Evolutionary conservation across 1,140 invertebrate species (phyloP), one percentile per base, ranked within the genome.

Genomic region (Samia ricini): DNA sequence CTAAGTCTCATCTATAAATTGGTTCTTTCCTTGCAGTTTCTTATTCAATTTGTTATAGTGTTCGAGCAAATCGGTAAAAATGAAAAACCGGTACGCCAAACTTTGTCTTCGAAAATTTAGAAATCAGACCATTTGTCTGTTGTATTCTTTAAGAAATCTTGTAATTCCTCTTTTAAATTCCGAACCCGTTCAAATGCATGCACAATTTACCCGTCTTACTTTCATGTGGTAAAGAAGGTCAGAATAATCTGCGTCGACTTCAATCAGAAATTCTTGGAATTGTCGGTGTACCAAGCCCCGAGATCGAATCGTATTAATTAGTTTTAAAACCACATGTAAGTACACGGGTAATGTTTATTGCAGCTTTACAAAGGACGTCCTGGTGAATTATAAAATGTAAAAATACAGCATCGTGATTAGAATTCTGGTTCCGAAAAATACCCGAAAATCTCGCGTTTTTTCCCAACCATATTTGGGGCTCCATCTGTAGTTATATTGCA

Each of bases 91-190:
- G 63, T 42, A 55, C 23, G 55, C 54, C 61, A 63, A 63, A 50
- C 54, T 63, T 56, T 49, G 61, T 63, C 61, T 56, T 42, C 52
- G 22, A 48, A 56, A 15, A 63, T 63, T 49, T 63, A 19, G 33
- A 63, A 63, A 49, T 56, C 52, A 56, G 52, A 48, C 61, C 61
- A 63, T 63, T 63, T 56, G 12, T 56, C 61, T 54, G 60, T 55
- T 63, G 48, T 56, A 56, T 48, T 63, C 52, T 56, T 63, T 56
- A 63, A 56, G 36, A 63, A 63, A 56, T 63, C 61, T 63, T 63
- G 61, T 63, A 63, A 19, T 56, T 63, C 23, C 54, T 63, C 33
- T 63, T 56, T 63, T 56, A 63, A 56, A 63, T 63, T 63, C 61
- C 61, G 56, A 48, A 63, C 52, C 21, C 54, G 33, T 49, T 63